phyloP scores from a whole-genome alignment of 2,888 invertebrate species.

The Apamea monoglypha region DNA sequence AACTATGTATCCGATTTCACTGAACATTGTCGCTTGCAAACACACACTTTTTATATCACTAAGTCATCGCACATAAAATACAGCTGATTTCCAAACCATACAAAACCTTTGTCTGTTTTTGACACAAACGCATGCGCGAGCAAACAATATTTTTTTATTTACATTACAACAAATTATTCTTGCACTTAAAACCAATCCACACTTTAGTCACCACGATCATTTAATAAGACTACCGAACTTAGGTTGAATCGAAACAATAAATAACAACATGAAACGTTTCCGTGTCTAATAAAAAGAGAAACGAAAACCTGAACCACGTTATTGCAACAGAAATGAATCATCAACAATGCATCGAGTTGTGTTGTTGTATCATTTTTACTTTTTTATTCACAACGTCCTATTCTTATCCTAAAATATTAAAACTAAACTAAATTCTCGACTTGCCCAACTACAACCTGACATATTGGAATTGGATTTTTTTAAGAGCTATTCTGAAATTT shows the following conservation, averaged over 20 bases:
- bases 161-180: conserved; percentile 85
- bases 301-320: conserved; percentile 65
- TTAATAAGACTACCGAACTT: conserved; percentile 73
- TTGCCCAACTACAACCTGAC: conserved; percentile 79
- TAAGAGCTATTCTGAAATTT: conserved; percentile 20
- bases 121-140: conserved; percentile 90
- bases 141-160: conserved; percentile 89
- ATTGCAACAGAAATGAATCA: conserved; percentile 66
- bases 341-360: conserved; percentile 64
- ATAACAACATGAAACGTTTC: conserved; percentile 80
- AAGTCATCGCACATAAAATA: conserved; percentile 90
- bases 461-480: conserved; percentile 79
- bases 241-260: conserved; percentile 80
- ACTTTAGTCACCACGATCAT: conserved; percentile 61
- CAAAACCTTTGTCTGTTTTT: conserved; percentile 91
- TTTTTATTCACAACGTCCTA: conserved; percentile 73
- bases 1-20: conserved; percentile 92
- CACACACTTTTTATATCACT: conserved; percentile 87
- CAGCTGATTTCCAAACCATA: conserved; percentile 91
- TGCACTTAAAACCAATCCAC: conserved; percentile 74
- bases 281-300: conserved; percentile 64
- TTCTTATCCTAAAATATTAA: conserved; percentile 73
- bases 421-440: conserved; percentile 76
- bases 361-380: conserved; percentile 72
- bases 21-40: conserved; percentile 90